Conservation (phyloP, 2,113 vertebrate species). For the Ceratotherium simum region DNA sequence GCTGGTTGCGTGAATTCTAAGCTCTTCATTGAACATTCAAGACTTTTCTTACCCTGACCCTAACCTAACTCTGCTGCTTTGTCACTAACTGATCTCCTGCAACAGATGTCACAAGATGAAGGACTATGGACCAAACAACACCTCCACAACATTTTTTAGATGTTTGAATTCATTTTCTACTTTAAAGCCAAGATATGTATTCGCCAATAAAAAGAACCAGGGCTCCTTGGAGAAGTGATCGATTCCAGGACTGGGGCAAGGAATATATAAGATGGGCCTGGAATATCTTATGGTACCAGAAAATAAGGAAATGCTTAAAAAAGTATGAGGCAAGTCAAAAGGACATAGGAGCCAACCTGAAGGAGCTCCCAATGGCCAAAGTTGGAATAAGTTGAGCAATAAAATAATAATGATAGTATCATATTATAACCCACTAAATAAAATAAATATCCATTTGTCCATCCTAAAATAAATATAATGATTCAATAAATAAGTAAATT, state of each 20-base stretch:
- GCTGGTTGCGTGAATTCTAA: background rate
- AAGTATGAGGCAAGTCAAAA: background rate
- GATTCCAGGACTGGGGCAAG: background rate
- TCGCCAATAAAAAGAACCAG: background rate
- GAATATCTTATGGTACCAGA: background rate
- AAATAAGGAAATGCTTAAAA: background rate
- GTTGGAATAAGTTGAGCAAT: background rate
- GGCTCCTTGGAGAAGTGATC: background rate
- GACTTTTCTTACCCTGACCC: background rate
- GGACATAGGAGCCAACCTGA: background rate
- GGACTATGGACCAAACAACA: background rate
- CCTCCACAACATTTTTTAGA: background rate
- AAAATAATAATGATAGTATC: background rate
- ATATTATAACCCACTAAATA: constrained; percentile 6
- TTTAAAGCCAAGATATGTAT: constrained; percentile 15
- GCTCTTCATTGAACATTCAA: background rate
- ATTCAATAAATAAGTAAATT: background rate
- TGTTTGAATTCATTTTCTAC: background rate
- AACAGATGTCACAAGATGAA: background rate
- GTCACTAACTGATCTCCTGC: background rate
- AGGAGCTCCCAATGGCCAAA: background rate
- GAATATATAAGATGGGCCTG: background rate
- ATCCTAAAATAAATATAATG: background rate
- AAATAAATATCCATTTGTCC: background rate
- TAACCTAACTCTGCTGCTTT: background rate